Base-by-base conservation (phyloP, 2,888 invertebrate genomes). In the Druceiella hillmani region DNA sequence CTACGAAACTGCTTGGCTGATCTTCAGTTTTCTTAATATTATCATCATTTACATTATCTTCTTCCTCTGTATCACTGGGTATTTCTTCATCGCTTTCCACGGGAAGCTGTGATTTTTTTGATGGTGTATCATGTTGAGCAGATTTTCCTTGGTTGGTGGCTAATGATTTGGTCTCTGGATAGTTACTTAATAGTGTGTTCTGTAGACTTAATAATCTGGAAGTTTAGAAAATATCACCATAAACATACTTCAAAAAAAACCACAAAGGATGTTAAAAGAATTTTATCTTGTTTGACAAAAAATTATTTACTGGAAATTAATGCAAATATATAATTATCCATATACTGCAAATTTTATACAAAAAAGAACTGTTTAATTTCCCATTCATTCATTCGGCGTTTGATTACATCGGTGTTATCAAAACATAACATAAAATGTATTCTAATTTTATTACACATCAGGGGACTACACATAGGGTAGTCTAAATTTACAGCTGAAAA, bases 141-240 rank as follows among this genome's bases (percentile, higher is more conserved):
- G 51, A 30, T 54, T 58, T 39, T 41, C 20, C 33, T 26, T 42
- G 44, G 32, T 52, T 44, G 16, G 50, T 46, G 2, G 57, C 54
- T 17, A 83, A 44, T 12, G 70, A 58, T 52, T 75, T 80, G 3
- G 86, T 82, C 59, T 89, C 88, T 3, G 84, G 76, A 58, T 78
- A 80, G 34, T 79, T 78, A 45, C 71, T 75, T 2, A 78, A 53
- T 2, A 85, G 55, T 10, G 74, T 26, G 47, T 55, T 62, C 50
- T 70, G 69, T n/a, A 70, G 48, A 2, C 51, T 52, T 4, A 70
- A 33, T 41, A 71, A 57, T 45, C 71, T 71, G 61, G 28, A 68
- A 69, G 11, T 38, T 40, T 25, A 25, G 22, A 1, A 43, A 33
- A 43, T 38, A 38, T 36, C 12, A 32, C 17, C 16, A 32, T 22